Evolutionary conservation across 2,888 invertebrate genomes (phyloP).

Genomic region (Orgyia antiqua): DNA sequence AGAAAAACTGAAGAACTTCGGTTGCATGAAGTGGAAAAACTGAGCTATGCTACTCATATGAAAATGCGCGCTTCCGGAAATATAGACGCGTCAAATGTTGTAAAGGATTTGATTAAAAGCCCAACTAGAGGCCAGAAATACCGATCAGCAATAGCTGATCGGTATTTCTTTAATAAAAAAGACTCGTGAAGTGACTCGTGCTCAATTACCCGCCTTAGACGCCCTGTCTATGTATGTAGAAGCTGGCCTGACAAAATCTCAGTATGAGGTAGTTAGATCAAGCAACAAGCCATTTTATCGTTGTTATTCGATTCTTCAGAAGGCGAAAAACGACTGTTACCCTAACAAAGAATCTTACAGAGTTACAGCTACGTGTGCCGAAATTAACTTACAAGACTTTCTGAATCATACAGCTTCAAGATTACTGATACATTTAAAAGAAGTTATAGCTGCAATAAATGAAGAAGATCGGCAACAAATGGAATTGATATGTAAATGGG

Average conservation of each 20-base stretch:
- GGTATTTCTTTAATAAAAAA: too few relatives aligned
- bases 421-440: slow-evolving; percentile 4
- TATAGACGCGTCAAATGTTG: not conserved
- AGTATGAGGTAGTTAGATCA: slow-evolving; percentile 8
- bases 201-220: slow-evolving; percentile 1
- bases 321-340: slow-evolving; percentile 13
- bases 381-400: slow-evolving; percentile 11
- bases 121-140: not conserved
- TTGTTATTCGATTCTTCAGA: slow-evolving; percentile 6
- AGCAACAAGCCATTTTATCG: slow-evolving; percentile 3
- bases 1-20: slow-evolving; percentile 1
- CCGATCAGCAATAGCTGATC: not conserved
- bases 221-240: slow-evolving; percentile 2
- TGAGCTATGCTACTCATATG: not conserved
- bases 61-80: not conserved
- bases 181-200: not conserved
- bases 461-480: not conserved
- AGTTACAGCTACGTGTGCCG: slow-evolving; percentile 7
- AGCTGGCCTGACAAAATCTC: slow-evolving; percentile 7
- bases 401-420: slow-evolving; percentile 12
- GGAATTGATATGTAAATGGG: slow-evolving; percentile 2
- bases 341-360: slow-evolving; percentile 3
- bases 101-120: not conserved
- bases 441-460: slow-evolving; percentile 1
- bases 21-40: not conserved